Evolutionary conservation across 2,888 invertebrate genomes (phyloP).

Genomic region (Seira sanloemensis): DNA sequence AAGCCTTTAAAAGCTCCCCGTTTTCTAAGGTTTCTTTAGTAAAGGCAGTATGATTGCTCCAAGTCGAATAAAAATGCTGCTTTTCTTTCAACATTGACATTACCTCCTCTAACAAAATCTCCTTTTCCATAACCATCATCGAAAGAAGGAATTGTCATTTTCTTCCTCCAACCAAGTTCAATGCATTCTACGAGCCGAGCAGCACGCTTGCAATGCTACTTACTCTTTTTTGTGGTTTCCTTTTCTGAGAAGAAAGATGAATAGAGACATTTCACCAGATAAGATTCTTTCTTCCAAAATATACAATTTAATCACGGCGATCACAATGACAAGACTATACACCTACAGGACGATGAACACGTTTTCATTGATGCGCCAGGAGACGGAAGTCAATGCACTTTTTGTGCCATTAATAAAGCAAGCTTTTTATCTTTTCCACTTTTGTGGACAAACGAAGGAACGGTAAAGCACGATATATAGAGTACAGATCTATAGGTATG

Average conservation of each 20-base stretch:
- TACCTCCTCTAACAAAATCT: neutral
- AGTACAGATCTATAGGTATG: no score
- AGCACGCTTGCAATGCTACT: neutral
- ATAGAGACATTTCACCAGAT: constrained; percentile 27
- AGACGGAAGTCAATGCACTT: constrained; percentile 21
- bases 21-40: constrained; percentile 2
- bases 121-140: neutral
- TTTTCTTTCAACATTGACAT: neutral
- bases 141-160: neutral
- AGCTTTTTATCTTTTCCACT: neutral
- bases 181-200: no score
- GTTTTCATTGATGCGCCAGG: neutral
- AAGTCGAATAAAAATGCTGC: neutral
- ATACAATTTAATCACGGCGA: constrained; percentile 14
- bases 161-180: no score
- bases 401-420: constrained; percentile 2
- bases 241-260: constrained; percentile 21
- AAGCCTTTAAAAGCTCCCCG: neutral
- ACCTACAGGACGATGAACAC: neutral
- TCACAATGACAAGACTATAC: neutral
- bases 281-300: constrained; percentile 27
- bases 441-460: neutral
- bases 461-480: no score
- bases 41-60: no score
- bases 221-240: constrained; percentile 17